Conservation (phyloP, 2,888 invertebrate species). For the Microctonus aethiopoides region DNA sequence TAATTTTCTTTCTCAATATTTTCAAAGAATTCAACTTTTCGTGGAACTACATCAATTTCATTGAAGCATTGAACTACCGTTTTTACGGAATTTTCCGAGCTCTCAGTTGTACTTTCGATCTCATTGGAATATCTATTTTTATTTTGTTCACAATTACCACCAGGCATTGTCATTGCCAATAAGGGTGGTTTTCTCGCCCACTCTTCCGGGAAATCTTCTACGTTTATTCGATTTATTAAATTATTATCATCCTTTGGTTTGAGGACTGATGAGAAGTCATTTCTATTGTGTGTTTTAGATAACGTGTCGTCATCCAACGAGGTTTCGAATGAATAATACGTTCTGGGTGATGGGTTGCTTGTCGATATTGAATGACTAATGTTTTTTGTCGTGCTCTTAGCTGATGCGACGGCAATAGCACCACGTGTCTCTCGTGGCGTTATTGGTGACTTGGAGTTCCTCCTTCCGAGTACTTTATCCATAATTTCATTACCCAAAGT, state of each 20-base stretch:
- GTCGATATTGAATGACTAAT: conserved; percentile 33
- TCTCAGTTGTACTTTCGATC: conserved; percentile 74
- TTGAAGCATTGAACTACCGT: conserved; percentile 74
- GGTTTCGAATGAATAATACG: conserved; percentile 68
- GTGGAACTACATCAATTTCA: conserved; percentile 73
- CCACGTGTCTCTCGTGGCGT: conserved; percentile 66
- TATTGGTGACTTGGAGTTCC: conserved; percentile 51
- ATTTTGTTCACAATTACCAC: conserved; percentile 45
- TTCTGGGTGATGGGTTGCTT: conserved; percentile 63
- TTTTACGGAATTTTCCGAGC: conserved; percentile 78
- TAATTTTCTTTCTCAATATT: conserved; percentile 68
- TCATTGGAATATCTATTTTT: conserved; percentile 72
- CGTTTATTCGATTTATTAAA: conserved; percentile 54
- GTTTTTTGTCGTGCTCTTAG: conserved; percentile 51
- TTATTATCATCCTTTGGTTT: conserved; percentile 60
- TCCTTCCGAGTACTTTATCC: conserved; percentile 72
- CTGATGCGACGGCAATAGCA: conserved; percentile 52
- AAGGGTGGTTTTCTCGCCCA: conserved; percentile 66
- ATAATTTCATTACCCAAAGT: conserved; percentile 80
- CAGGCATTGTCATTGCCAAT: conserved; percentile 49
- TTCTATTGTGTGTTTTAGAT: conserved; percentile 52
- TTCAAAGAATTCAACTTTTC: conserved; percentile 85
- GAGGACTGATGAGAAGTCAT: conserved; percentile 67
- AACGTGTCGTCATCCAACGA: conserved; percentile 61
- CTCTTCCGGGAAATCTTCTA: conserved; percentile 65